Evolutionary conservation across 2,797 vertebrate species (phyloP), one percentile per base, ranked within the genome.

Genomic region (Philypnodon macrostomus): DNA sequence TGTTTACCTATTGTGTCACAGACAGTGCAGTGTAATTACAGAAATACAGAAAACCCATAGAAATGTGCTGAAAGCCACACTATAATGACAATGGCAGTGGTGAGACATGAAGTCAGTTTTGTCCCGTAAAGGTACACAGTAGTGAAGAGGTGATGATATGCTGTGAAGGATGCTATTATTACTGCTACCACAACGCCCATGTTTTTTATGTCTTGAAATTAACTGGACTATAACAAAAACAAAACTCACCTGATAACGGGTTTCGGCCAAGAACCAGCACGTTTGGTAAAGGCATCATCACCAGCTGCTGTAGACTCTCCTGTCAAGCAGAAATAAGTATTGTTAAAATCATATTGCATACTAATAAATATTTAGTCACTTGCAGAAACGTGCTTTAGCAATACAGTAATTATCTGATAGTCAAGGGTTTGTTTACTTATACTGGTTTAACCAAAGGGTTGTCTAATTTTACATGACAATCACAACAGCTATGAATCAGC

Each of bases 251-350:
- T 71, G 91, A 93, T 61, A 97, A 93, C 37, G 96, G 95, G 67
- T 89, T 94, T 75, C 93, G 91, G 55, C 96, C 95, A 70, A 98
- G 90, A 52, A 93, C 88, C 84, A 98, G 81, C 55, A 98, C 91
- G 45, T 98, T 93, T 60, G 96, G 96, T 73, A 98, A 87, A 66
- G 95, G 91, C 96, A 98, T 98, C 95, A 97, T 93, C 62, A 98
- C 94, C 79, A 98, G 79, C 75, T 98, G 96, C 78, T 97, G 95
- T 59, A 98, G 90, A 67, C 70, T 93, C 79, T 98, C 96, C 96
- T 98, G 76, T 81, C 42, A 35, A 47, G 24, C 13, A 5, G 24
- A 18, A 31, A 38, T 8, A 19, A 17, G 10, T 37, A 12, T 11
- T 4, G 19, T 3, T 21, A 12, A 19, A 19, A 12, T 19, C 12